Percentiles rank a stretch among this genome's conserved stretches.
These are phyloP conservation scores for Alaudala cheleensis DNA, from an alignment of 2,113 vertebrate species.

Conservation along the genomic window DNA sequence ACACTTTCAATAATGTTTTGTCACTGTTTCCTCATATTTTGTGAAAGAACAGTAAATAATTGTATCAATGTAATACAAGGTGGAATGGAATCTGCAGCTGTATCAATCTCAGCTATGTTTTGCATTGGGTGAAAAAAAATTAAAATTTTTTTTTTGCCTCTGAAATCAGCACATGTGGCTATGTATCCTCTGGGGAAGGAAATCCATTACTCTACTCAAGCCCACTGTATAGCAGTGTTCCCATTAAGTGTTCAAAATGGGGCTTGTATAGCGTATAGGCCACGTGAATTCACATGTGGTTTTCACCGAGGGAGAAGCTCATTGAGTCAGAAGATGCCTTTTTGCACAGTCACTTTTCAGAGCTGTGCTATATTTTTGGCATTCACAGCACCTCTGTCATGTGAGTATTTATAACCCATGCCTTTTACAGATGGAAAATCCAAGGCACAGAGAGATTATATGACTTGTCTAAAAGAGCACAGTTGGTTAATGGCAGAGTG, in stretches of 20 bases:
- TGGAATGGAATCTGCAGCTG: constrained; percentile 41
- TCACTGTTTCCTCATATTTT: background rate
- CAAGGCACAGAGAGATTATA: background rate
- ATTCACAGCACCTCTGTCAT: background rate
- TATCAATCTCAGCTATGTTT: background rate
- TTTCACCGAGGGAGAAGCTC: background rate
- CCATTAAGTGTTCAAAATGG: background rate
- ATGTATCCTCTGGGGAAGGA: background rate
- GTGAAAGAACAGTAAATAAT: constrained; percentile 4
- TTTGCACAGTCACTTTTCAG: constrained; percentile 37
- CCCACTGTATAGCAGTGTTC: background rate
- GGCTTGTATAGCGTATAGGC: background rate
- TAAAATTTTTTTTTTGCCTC: constrained; percentile 16
- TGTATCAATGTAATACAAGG: background rate
- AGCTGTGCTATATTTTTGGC: background rate
- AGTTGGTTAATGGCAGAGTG: background rate
- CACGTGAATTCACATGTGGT: background rate
- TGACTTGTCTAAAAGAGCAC: background rate
- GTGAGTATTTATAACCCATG: background rate
- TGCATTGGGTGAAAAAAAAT: background rate
- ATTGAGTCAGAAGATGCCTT: constrained; percentile 35
- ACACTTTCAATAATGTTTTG: background rate
- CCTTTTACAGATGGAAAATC: constrained; percentile 15
- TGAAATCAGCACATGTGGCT: constrained; percentile 5
- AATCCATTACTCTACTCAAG: background rate